Base-by-base conservation (phyloP, 2,888 invertebrate genomes). In the Cosmopolites sordidus region DNA sequence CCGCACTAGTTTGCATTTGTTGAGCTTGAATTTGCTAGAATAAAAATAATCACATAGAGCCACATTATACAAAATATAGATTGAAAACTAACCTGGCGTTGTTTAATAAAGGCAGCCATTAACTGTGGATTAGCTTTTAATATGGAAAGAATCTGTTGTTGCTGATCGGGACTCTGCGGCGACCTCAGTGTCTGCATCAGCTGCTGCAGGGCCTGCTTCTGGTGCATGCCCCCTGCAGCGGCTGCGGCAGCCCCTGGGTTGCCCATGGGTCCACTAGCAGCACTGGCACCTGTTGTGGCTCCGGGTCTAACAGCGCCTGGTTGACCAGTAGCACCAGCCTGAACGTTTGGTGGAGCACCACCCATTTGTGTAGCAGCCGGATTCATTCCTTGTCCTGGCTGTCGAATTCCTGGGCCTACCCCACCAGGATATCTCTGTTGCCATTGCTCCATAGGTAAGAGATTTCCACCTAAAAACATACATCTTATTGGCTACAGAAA, bases 71-170 rank as follows among this genome's bases (percentile, higher is more conserved):
- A n/a, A n/a, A n/a, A n/a, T n/a, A n/a, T n/a, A n/a, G n/a, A n/a
- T n/a, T n/a, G n/a, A n/a, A n/a, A 5, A 22, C 22, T 60, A 62
- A 81, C 83, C 76, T 88, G 86, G 70, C 90, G 79, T 73, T 92
- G 91, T 69, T 93, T 92, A 61, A 96, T 89, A 70, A 93, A 93
- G 48, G 94, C 92, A 50, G 94, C 92, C 92, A 96, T 95, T 42
- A 97, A 80, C 65, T 91, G 92, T 37, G 96, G 96, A 76, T 95
- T 93, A 60, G 89, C 87, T 75, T 94, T 94, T 59, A 96, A 82
- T 68, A 96, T 92, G 67, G 87, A 85, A 58, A 95, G 78, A 56
- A 92, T 85, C 75, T 91, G 89, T 69, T 88, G 88, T 69, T 96
- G 95, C 70, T 96, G 95, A 69, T 95, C 92, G 60, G 89, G 89